phyloP scores from a whole-genome alignment of 1,140 invertebrate species.

The Anastrepha obliqua region DNA sequence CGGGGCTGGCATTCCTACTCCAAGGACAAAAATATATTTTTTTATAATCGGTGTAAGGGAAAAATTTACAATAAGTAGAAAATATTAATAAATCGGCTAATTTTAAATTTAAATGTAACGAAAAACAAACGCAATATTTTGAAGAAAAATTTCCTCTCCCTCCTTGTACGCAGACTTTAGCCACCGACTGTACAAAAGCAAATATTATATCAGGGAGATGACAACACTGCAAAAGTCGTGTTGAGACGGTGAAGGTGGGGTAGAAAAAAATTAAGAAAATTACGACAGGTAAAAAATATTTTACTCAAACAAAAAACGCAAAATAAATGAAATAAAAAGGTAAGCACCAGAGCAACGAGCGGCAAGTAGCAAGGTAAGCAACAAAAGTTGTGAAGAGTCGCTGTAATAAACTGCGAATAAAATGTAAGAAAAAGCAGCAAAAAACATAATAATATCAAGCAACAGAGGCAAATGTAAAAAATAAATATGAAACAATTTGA shows the following conservation, averaged over 20 bases:
- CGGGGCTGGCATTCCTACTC: too few relatives aligned
- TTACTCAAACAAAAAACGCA: neutral
- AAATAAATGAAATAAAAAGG: slow-evolving; percentile 28
- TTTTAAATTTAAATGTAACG: too few relatives aligned
- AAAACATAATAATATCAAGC: slow-evolving; percentile 26
- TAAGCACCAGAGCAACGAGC: neutral
- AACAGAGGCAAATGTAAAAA: slow-evolving; percentile 36
- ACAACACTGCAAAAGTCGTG: neutral
- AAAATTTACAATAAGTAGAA: too few relatives aligned
- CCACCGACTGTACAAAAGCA: neutral
- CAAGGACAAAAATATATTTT: too few relatives aligned
- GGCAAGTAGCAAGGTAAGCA: neutral
- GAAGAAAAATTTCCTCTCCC: too few relatives aligned
- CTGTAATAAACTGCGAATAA: slow-evolving; percentile 50
- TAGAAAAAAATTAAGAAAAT: slow-evolving; percentile 23
- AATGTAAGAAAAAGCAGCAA: slow-evolving; percentile 7
- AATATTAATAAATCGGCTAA: too few relatives aligned
- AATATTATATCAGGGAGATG: slow-evolving; percentile 2
- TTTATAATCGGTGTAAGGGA: too few relatives aligned
- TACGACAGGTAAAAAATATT: slow-evolving; percentile 7
- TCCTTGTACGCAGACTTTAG: too few relatives aligned
- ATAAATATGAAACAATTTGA: slow-evolving; percentile 42
- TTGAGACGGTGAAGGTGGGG: neutral
- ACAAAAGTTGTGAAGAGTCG: neutral
- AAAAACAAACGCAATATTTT: too few relatives aligned